Conservation (phyloP, 1,140 invertebrate species). For the Melanaphis sacchari region DNA sequence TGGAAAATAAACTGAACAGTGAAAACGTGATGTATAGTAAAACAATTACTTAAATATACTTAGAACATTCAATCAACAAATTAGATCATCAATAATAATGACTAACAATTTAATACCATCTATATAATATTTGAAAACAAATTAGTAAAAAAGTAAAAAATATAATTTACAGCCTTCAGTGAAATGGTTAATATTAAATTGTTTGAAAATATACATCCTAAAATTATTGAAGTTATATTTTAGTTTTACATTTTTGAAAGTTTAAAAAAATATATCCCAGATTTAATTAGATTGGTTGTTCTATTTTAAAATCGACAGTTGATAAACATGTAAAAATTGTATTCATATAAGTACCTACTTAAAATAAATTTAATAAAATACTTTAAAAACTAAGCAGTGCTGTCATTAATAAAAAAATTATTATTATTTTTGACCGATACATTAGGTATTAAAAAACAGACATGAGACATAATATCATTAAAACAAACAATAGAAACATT, state of each 20-base stretch:
- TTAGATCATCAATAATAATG: neutral
- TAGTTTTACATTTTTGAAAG: neutral
- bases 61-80: neutral
- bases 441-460: neutral
- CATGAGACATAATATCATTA: neutral
- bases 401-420: neutral
- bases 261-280: neutral
- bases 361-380: neutral
- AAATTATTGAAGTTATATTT: neutral
- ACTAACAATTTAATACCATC: neutral
- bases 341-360: neutral
- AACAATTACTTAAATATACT: slow-evolving; percentile 1
- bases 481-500: neutral
- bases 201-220: neutral
- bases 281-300: neutral
- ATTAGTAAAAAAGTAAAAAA: neutral
- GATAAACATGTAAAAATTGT: neutral
- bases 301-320: neutral
- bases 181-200: neutral
- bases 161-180: slow-evolving; percentile 1
- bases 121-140: neutral
- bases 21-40: neutral
- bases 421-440: neutral
- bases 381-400: neutral
- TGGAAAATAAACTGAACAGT: neutral